These are phyloP conservation scores for Halictus ligatus DNA, from an alignment of 2,888 invertebrate genomes.

Conservation along the genomic window DNA sequence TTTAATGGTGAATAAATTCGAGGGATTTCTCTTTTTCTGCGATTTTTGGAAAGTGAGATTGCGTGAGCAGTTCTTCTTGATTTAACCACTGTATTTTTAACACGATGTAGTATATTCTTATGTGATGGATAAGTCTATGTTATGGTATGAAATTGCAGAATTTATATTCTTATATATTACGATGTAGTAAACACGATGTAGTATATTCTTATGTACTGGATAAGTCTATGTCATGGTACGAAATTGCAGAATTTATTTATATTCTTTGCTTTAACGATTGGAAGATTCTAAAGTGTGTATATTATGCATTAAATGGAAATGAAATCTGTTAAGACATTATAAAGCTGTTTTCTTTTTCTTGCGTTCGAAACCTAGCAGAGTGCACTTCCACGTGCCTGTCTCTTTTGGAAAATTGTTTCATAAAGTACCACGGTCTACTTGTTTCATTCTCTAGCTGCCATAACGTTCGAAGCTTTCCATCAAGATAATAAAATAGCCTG, in stretches of 20 bases:
- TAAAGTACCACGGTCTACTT: conserved; percentile 4
- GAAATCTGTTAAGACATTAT: neutral
- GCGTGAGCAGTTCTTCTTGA: no score
- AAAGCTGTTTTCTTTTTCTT: neutral
- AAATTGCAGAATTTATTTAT: neutral
- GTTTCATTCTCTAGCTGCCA: conserved; percentile 3
- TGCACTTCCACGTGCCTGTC: neutral
- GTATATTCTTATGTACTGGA: no score
- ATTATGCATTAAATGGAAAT: neutral
- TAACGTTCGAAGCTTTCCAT: conserved; percentile 8
- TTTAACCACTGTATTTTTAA: no score
- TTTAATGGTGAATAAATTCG: neutral
- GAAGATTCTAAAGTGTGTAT: neutral
- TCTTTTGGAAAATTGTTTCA: conserved; percentile 6
- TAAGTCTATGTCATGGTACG: neutral
- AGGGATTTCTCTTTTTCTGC: neutral
- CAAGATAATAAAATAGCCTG: conserved; percentile 10
- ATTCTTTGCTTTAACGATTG: neutral
- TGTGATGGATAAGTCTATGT: neutral
- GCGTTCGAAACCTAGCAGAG: neutral
- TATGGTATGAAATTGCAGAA: neutral
- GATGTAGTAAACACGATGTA: no score
- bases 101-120: no score
- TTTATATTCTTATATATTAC: no score
- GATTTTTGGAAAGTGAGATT: neutral